Base-by-base conservation (phyloP, 2,797 vertebrate genomes). In the Chromobotia macracanthus region DNA sequence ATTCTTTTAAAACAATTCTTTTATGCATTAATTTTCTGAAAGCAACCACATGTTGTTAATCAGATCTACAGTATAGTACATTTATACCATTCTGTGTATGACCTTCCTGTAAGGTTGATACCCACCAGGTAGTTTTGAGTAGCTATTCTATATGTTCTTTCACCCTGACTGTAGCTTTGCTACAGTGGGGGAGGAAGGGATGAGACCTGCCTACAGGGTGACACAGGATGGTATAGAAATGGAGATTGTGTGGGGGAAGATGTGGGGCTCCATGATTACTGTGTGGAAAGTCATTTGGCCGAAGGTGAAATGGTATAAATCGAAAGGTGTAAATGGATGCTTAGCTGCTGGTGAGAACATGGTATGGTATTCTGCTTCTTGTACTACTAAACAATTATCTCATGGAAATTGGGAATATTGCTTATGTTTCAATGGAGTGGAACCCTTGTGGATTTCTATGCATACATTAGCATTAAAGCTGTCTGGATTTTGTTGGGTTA, bases 251-350 rank as follows among this genome's bases (percentile, higher is more conserved):
- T 77, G 56, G 65, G 56, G 65, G 76, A 56, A 70, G 77, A 82
- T 69, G 65, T 69, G 56, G 48, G 35, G n/a, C 44, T 61, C 25
- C 23, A 18, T 50, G 46, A 81, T 77, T 72, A 38, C 61, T 68
- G 46, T 21, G 23, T 35, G 31, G 25, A 38, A 15, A 56, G 31
- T 69, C n/a, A 23, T 41, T 67, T 69, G 56, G 75, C 46, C 28
- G 61, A 61, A 46, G 75, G 71, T 44, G 41, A 44, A 72, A 61
- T 74, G 31, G 69, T 41, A 55, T 44, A 44, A 44, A 44, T 44
- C 9, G 41, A 72, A 61, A 69, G 31, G 69, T 41, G 46, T 28
- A 78, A 78, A 78, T 55, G 58, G 71, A 68, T 71, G 76, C 71
- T 56, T 71, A 70, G 66, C 58, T 75, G 71, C 65, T 25, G 1